These are phyloP conservation scores for Magallana gigas DNA, from an alignment of 1,140 invertebrate species.

Conservation along the genomic window DNA sequence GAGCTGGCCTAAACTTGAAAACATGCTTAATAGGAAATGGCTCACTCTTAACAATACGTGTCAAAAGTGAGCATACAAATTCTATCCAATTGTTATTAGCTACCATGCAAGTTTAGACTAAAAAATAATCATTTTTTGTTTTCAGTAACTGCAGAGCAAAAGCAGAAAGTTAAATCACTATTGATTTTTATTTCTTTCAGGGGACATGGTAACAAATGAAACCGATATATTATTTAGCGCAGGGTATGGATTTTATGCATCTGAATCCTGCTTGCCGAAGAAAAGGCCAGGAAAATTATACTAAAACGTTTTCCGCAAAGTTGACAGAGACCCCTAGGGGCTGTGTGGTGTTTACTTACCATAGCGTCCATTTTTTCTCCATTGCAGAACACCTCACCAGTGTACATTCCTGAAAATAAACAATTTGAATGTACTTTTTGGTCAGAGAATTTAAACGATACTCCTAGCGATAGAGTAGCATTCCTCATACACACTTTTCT, in stretches of 20 bases:
- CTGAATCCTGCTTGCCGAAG: not conserved
- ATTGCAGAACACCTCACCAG: constrained; percentile 5
- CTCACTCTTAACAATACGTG: too few species aligned
- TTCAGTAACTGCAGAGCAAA: not conserved
- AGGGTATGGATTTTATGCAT: constrained; percentile 5
- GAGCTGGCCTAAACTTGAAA: too few species aligned
- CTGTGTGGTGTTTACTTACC: not conserved
- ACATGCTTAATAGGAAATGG: too few species aligned
- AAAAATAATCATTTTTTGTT: not conserved
- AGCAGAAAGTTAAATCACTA: not conserved
- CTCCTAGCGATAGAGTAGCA: too few species aligned
- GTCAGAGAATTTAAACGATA: too few species aligned
- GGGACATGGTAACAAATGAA: not conserved
- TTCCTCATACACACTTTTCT: too few species aligned
- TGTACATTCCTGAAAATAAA: constrained; percentile 25
- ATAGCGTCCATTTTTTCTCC: constrained; percentile 22
- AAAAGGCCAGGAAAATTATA: not conserved
- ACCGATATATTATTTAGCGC: not conserved
- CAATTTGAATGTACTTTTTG: not conserved
- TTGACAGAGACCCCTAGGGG: too few species aligned
- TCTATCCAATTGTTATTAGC: too few species aligned
- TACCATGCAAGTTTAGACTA: too few species aligned
- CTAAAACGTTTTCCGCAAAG: too few species aligned
- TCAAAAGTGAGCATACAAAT: too few species aligned
- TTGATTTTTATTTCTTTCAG: not conserved